Conservation (phyloP, 2,113 vertebrate genomes). For the Antennarius striatus region DNA sequence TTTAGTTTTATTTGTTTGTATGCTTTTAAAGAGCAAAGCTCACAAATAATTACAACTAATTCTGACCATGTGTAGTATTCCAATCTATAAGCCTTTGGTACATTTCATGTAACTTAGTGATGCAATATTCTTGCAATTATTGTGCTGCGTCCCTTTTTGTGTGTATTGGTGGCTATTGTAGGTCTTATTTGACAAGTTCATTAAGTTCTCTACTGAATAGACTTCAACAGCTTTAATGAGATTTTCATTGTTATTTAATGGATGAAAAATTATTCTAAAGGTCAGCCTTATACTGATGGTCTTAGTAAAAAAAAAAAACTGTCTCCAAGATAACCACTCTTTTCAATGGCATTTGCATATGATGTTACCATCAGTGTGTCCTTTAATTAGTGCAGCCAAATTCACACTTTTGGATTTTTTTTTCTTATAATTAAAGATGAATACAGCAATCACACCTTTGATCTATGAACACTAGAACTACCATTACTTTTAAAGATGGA, state of each 20-base stretch:
- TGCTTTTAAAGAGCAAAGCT: too few relatives aligned
- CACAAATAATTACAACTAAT: too few relatives aligned
- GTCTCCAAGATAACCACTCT: conserved; percentile 19
- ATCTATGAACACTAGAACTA: neutral
- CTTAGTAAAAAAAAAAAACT: neutral
- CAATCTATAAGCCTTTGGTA: too few relatives aligned
- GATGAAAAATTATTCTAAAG: conserved; percentile 36
- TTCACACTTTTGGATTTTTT: conserved; percentile 3
- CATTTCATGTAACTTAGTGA: too few relatives aligned
- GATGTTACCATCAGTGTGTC: conserved; percentile 4
- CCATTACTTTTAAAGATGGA: neutral
- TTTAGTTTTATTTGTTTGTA: too few relatives aligned
- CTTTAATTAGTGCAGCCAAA: conserved; percentile 30
- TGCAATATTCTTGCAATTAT: too few relatives aligned
- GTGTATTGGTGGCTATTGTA: conserved; percentile 9
- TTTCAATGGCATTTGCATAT: conserved; percentile 24
- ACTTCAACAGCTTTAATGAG: conserved; percentile 43
- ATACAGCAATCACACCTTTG: conserved; percentile 8
- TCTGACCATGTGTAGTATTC: too few relatives aligned
- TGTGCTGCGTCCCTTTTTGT: neutral
- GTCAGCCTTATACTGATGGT: conserved; percentile 41
- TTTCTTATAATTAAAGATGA: conserved; percentile 9
- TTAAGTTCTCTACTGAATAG: conserved; percentile 41
- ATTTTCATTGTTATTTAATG: conserved; percentile 52
- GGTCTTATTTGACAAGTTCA: conserved; percentile 23